These are phyloP conservation scores for Hybognathus amarus DNA, from an alignment of 2,797 vertebrate species.

Conservation along the genomic window DNA sequence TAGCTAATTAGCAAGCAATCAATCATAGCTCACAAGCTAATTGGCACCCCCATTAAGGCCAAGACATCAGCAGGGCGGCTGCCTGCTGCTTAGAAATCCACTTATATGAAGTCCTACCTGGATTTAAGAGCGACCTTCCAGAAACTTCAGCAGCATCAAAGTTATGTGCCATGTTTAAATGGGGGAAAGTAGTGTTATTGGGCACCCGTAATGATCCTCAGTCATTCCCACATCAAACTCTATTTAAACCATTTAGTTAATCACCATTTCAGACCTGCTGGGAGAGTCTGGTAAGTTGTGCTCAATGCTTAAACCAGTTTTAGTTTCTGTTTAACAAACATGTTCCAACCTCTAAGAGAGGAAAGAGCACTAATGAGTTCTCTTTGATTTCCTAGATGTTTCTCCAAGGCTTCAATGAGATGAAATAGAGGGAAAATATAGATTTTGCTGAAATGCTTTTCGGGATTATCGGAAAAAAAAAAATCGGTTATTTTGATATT, in stretches of 20 bases:
- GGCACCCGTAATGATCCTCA: conserved; percentile 3
- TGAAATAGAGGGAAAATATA: background rate
- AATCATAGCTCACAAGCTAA: conserved; percentile 59
- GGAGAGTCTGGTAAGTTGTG: background rate
- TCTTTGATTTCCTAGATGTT: conserved; percentile 7
- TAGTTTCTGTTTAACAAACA: conserved; percentile 11
- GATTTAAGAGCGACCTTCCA: conserved; percentile 33
- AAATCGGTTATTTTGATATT: background rate
- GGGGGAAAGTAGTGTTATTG: background rate
- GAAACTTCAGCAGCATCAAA: conserved; percentile 37
- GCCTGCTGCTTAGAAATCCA: conserved; percentile 47
- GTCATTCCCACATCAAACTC: conserved; percentile 27
- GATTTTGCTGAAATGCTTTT: background rate
- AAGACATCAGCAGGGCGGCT: conserved; percentile 55
- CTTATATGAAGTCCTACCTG: conserved; percentile 46
- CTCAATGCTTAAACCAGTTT: background rate
- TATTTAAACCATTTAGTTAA: conserved; percentile 28
- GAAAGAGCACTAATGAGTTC: conserved; percentile 18
- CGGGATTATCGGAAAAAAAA: background rate
- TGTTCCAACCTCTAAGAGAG: background rate
- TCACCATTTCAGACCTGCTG: background rate
- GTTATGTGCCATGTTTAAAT: conserved; percentile 22
- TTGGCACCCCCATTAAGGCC: conserved; percentile 62
- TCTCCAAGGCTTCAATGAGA: background rate
- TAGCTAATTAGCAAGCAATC: conserved; percentile 63